Evolutionary conservation across 2,113 vertebrate species (phyloP), one percentile per base, ranked within the genome.

Genomic region (Corvus hawaiiensis): DNA sequence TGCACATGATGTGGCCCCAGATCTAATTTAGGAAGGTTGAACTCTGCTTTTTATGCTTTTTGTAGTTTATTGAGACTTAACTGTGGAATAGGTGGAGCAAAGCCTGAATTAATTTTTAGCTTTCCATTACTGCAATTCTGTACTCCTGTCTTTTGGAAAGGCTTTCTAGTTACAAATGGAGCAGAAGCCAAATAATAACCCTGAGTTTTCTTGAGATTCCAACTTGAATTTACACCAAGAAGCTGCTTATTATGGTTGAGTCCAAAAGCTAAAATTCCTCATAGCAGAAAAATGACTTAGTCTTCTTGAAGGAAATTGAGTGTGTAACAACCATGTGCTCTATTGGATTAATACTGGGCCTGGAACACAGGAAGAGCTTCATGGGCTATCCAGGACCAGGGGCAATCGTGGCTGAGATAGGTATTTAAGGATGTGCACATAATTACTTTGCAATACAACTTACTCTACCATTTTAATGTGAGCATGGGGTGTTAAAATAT

Each of bases 371-470:
- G 0, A 14, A 37, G 32, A 62, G 7, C 43, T 74, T 20, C 6
- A 5, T 20, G 62, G 8, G 30, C 35, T 58, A 1, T 33, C 11
- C 68, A 84, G 22, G 55, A 35, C 33, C 5, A 4, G 2, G 15
- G 46, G 17, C 26, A 15, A 24, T 43, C 0, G 1, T 33, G 46
- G 11, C 15, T 72, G 44, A 76, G 33, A 8, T 0, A 16, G 4
- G n/a, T 10, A n/a, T 5, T 8, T 9, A 7, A 17, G 3, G 13
- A 3, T 24, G 5, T 87, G 15, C 23, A n/a, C 2, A 1, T 16
- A 21, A 21, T 17, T 32, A 12, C 15, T 20, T 12, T n/a, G 22
- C 11, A 49, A 23, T 69, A 4, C 12, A 59, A 6, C 17, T 84
- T 54, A 54, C 18, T 16, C 22, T 30, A 13, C 9, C 21, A 64